Conservation (phyloP, 2,888 invertebrate species). For the Cantharis rufa region DNA sequence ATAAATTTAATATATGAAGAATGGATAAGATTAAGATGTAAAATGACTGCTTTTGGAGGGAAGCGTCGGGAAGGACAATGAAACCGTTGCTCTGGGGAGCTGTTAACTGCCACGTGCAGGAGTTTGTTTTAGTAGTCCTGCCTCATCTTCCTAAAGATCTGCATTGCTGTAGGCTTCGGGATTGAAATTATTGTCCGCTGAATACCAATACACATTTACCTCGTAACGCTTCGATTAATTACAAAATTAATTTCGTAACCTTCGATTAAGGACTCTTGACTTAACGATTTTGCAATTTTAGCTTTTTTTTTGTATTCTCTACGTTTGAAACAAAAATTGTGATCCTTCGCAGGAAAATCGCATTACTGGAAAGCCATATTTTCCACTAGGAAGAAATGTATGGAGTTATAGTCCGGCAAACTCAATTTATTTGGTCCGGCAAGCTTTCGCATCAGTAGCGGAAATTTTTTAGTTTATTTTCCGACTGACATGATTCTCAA, state of each 20-base stretch:
- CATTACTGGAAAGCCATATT: neutral
- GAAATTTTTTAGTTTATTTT: neutral
- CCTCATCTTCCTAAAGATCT: constrained; percentile 21
- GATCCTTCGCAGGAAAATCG: neutral
- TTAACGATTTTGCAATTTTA: too few relatives aligned
- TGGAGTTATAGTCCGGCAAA: neutral
- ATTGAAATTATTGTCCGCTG: constrained; percentile 19
- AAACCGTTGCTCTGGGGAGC: constrained; percentile 22
- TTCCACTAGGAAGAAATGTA: neutral
- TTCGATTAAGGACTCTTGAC: neutral
- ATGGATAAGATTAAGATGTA: constrained; percentile 11
- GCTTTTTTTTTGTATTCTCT: neutral
- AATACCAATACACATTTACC: constrained; percentile 2
- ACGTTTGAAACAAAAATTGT: neutral
- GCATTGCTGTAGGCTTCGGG: constrained; percentile 27
- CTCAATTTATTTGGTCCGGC: neutral
- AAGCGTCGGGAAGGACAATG: constrained; percentile 23
- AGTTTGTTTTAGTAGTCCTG: constrained; percentile 18
- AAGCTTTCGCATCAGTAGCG: neutral
- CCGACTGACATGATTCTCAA: neutral
- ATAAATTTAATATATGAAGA: constrained; percentile 8
- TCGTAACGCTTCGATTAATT: neutral
- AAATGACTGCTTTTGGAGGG: constrained; percentile 4
- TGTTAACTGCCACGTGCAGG: constrained; percentile 28
- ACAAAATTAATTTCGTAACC: neutral